Conservation (phyloP, 1,140 invertebrate species). For the Hestina assimilis region DNA sequence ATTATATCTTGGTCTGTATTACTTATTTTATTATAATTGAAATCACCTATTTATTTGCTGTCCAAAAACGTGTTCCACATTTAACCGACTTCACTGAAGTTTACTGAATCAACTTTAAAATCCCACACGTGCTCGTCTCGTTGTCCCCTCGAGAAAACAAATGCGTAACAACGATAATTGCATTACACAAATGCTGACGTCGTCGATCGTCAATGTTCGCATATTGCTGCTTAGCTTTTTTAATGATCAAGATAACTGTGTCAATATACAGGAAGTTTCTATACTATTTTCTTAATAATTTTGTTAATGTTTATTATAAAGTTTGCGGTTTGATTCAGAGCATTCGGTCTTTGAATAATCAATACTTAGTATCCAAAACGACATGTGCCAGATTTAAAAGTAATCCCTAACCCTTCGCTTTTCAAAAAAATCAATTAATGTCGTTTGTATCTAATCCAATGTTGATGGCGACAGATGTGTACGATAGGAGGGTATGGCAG, state of each 20-base stretch:
- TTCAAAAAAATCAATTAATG: constrained; percentile 68
- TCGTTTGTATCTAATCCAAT: constrained; percentile 65
- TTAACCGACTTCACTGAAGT: constrained; percentile 6
- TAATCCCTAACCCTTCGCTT: constrained; percentile 58
- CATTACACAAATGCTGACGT: constrained; percentile 23
- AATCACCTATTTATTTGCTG: not conserved
- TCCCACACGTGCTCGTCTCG: constrained; percentile 22
- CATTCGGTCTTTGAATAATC: not conserved
- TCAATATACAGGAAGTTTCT: too few species aligned
- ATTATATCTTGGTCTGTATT: too few species aligned
- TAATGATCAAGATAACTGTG: too few species aligned
- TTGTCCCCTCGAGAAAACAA: constrained; percentile 13
- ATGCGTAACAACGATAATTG: constrained; percentile 22
- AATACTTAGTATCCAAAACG: constrained; percentile 5
- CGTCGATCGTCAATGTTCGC: not conserved
- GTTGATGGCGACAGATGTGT: constrained; percentile 70
- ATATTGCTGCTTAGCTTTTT: too few species aligned
- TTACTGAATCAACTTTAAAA: constrained; percentile 17
- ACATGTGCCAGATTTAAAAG: constrained; percentile 49
- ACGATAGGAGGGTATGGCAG: constrained; percentile 58
- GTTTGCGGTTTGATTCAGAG: too few species aligned
- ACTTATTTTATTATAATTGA: too few species aligned
- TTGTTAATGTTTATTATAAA: too few species aligned
- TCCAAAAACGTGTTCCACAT: not conserved
- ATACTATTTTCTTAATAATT: too few species aligned